Conservation (phyloP, 2,888 invertebrate genomes). For the Drosophila suboccidentalis region DNA sequence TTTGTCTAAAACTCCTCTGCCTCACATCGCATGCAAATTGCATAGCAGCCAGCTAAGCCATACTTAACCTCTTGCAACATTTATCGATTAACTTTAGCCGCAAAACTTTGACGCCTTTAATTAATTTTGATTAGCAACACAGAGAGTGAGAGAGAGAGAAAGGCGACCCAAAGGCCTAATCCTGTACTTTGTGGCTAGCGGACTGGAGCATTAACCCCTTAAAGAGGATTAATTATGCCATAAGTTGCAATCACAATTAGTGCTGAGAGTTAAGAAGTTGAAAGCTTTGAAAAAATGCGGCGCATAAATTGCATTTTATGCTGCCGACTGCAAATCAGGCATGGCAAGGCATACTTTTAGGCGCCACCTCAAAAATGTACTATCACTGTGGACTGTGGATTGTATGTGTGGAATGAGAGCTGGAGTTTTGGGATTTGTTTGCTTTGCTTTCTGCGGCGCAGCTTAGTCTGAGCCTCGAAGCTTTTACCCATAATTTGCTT, state of each 20-base stretch:
- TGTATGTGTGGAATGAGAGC: background rate
- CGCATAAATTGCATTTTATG: slow-evolving; percentile 62
- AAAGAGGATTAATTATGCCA: slow-evolving; percentile 65
- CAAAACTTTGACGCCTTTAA: slow-evolving; percentile 35
- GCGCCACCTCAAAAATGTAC: slow-evolving; percentile 11
- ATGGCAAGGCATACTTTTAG: slow-evolving; percentile 45
- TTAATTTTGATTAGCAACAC: slow-evolving; percentile 46
- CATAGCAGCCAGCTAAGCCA: slow-evolving; percentile 13
- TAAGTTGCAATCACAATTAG: slow-evolving; percentile 61
- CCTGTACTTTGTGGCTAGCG: slow-evolving; percentile 14
- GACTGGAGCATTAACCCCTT: slow-evolving; percentile 10
- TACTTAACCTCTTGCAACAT: slow-evolving; percentile 21
- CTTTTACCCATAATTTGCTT: slow-evolving; percentile 43
- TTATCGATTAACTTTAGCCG: slow-evolving; percentile 41
- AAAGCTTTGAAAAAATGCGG: slow-evolving; percentile 38
- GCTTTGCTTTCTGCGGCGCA: slow-evolving; percentile 18
- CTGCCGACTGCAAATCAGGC: slow-evolving; percentile 41
- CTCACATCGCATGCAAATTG: slow-evolving; percentile 33
- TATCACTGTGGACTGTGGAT: slow-evolving; percentile 3
- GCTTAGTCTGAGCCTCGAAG: slow-evolving; percentile 21
- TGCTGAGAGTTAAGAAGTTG: slow-evolving; percentile 39
- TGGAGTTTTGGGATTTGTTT: slow-evolving; percentile 27
- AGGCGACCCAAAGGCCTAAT: slow-evolving; percentile 8
- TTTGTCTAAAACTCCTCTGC: background rate
- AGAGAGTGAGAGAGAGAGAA: background rate